phyloP scores from a whole-genome alignment of 64 coral and sea anemone species.

The Astreopora myriophthalma region DNA sequence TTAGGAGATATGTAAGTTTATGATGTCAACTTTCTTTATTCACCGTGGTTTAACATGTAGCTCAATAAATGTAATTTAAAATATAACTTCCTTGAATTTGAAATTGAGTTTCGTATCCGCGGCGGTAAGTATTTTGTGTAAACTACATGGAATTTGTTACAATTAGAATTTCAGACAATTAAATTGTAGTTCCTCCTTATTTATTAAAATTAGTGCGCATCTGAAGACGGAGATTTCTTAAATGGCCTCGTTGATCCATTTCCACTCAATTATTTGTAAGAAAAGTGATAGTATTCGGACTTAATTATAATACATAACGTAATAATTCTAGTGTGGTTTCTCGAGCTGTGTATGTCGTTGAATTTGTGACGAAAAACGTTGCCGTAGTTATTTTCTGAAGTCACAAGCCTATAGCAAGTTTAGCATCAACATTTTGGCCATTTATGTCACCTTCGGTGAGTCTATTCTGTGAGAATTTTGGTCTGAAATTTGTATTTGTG shows the following conservation, averaged over 20 bases:
- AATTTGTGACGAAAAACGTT: no score
- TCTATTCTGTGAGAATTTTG: neutral
- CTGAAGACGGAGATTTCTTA: no score
- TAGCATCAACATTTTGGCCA: no score
- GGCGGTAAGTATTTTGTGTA: neutral
- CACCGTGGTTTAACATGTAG: neutral
- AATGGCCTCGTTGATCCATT: no score
- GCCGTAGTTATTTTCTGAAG: no score
- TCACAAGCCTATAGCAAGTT: no score
- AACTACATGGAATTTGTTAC: neutral
- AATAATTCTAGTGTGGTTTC: no score
- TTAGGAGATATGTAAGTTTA: neutral
- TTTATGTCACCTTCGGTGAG: no score
- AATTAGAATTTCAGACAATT: neutral
- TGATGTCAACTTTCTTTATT: slow-evolving; percentile 9
- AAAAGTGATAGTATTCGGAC: neutral
- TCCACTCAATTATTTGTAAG: neutral
- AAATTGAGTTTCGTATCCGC: neutral
- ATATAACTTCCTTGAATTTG: neutral
- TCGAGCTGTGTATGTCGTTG: no score
- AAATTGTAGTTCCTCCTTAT: neutral
- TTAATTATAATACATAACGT: no score
- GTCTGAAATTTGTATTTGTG: neutral
- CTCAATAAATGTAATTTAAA: neutral
- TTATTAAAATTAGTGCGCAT: neutral